A percentile compares a stretch with the other conserved stretches of the same genome.
Evolutionary conservation across 2,797 vertebrate species (phyloP).

Genomic region (Poeciliopsis presidionis): DNA sequence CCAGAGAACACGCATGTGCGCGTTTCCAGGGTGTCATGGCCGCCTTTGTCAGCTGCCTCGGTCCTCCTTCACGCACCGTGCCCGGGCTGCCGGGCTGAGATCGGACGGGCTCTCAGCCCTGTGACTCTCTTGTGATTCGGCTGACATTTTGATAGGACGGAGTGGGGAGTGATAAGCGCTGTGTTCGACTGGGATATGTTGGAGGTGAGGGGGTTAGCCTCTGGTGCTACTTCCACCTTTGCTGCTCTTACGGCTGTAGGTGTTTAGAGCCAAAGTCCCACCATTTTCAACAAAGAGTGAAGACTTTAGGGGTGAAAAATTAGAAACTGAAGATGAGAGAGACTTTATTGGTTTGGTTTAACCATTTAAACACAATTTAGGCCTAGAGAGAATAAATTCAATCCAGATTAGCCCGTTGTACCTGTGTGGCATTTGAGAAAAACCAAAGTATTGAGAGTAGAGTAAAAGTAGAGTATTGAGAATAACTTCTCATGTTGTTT

Average conservation of each 20-base stretch:
- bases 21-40: slow-evolving; percentile 65
- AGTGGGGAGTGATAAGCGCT: slow-evolving; percentile 70
- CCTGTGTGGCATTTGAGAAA: not conserved
- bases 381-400: not conserved
- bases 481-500: not conserved
- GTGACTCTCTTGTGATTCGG: slow-evolving; percentile 73
- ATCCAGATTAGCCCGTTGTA: not conserved
- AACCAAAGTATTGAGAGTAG: too few relatives aligned
- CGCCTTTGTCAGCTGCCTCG: slow-evolving; percentile 67
- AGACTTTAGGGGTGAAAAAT: not conserved
- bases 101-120: slow-evolving; percentile 60
- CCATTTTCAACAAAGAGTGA: not conserved
- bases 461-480: too few relatives aligned
- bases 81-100: slow-evolving; percentile 46
- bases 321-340: not conserved
- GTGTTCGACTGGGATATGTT: slow-evolving; percentile 38
- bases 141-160: slow-evolving; percentile 74
- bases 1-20: slow-evolving; percentile 16
- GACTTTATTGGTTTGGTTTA: not conserved
- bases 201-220: slow-evolving; percentile 22
- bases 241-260: slow-evolving; percentile 12
- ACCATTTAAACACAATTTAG: not conserved
- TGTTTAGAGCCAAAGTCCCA: slow-evolving; percentile 32
- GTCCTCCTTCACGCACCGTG: slow-evolving; percentile 52
- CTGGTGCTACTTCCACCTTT: slow-evolving; percentile 13